Evolutionary conservation across 2,113 vertebrate species (phyloP).

Genomic region (Labeo catla): DNA sequence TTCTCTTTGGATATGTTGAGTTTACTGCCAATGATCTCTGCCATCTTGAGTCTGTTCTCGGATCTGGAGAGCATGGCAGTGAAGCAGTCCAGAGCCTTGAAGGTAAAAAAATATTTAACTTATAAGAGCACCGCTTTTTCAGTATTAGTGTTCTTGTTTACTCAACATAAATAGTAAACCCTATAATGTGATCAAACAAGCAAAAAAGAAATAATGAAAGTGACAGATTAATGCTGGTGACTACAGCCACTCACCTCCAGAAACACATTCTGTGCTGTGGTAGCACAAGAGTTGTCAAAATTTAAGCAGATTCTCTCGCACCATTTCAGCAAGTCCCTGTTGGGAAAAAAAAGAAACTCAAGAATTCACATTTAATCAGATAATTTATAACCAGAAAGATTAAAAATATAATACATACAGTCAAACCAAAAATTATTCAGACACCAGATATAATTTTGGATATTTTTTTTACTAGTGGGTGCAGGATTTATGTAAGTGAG

Average conservation of each 20-base stretch:
- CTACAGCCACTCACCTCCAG: conserved; percentile 83
- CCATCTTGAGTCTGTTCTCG: conserved; percentile 82
- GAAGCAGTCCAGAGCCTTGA: conserved; percentile 97
- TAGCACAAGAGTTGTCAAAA: conserved; percentile 83
- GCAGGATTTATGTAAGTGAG: too few relatives aligned
- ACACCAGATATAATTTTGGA: too few relatives aligned
- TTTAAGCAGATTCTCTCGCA: conserved; percentile 87
- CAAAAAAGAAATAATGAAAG: not conserved
- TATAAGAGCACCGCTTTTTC: not conserved
- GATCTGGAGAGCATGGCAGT: conserved; percentile 89
- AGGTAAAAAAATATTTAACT: not conserved
- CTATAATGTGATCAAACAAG: not conserved
- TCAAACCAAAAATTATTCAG: too few relatives aligned
- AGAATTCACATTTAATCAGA: not conserved
- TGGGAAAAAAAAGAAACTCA: not conserved
- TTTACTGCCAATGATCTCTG: conserved; percentile 91
- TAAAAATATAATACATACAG: not conserved
- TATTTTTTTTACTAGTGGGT: too few relatives aligned
- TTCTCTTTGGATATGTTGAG: conserved; percentile 96
- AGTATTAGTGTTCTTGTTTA: not conserved
- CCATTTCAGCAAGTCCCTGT: conserved; percentile 96
- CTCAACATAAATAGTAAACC: not conserved
- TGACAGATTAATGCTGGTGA: not conserved
- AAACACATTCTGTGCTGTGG: conserved; percentile 87
- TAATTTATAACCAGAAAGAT: not conserved